Conservation (phyloP, 2,113 vertebrate genomes). For the Suncus etruscus region DNA sequence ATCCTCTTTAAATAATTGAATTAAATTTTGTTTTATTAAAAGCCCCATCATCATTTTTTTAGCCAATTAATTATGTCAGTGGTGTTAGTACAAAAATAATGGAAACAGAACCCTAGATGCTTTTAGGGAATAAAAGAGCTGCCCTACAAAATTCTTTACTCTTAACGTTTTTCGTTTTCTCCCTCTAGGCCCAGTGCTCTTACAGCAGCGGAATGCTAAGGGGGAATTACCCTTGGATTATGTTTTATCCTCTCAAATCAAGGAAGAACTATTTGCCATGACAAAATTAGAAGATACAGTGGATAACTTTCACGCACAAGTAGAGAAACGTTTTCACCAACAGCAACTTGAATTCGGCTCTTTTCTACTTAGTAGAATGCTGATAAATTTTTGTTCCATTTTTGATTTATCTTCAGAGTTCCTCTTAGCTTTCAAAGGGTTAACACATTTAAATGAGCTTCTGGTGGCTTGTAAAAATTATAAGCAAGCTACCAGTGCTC, state of each 20-base stretch:
- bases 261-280: conserved; percentile 89
- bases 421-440: conserved; percentile 77
- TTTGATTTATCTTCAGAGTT: conserved; percentile 88
- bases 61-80: conserved; percentile 82
- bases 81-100: conserved; percentile 76
- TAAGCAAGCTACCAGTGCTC: conserved; percentile 82
- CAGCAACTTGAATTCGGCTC: conserved; percentile 86
- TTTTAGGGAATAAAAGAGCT: conserved; percentile 73
- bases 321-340: conserved; percentile 78
- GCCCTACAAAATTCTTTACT: conserved; percentile 45
- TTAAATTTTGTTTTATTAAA: conserved; percentile 73
- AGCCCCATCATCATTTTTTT: conserved; percentile 63
- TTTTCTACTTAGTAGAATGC: conserved; percentile 87
- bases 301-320: conserved; percentile 80
- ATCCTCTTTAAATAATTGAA: conserved; percentile 71
- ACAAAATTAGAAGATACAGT: conserved; percentile 84
- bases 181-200: conserved; percentile 90
- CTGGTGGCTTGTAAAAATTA: conserved; percentile 63
- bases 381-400: conserved; percentile 88
- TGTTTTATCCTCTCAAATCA: conserved; percentile 83
- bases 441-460: conserved; percentile 67
- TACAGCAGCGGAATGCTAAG: conserved; percentile 87
- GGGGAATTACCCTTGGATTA: conserved; percentile 90
- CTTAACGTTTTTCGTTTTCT: conserved; percentile 78
- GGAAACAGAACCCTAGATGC: conserved; percentile 66